A percentile compares a stretch with the other conserved stretches of the same genome.
Conservation (phyloP, 2,797 vertebrate species). For the Semaprochilodus insignis region DNA sequence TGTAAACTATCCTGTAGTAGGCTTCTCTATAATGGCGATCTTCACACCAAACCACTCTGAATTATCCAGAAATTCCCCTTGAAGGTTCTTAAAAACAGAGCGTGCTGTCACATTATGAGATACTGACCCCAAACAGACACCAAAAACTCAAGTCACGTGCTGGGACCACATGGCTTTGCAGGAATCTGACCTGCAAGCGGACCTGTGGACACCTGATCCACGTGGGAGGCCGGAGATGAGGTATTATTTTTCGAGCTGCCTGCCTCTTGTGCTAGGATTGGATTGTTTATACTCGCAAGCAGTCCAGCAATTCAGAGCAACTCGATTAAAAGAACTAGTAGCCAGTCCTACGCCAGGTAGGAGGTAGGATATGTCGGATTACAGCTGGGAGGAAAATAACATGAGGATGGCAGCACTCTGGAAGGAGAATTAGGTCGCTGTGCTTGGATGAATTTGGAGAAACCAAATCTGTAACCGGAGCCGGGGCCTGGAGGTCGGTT, state of each 20-base stretch:
- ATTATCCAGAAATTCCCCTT: neutral
- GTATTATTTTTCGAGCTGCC: neutral
- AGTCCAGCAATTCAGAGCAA: neutral
- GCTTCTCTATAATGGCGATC: too few species aligned
- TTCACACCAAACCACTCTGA: neutral
- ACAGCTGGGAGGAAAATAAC: neutral
- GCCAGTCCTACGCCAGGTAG: neutral
- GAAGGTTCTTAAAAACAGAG: neutral
- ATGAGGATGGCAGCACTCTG: constrained; percentile 30
- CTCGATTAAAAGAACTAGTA: neutral
- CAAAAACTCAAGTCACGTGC: constrained; percentile 57
- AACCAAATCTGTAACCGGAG: constrained; percentile 80
- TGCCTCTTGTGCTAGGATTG: neutral
- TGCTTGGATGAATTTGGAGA: constrained; percentile 65
- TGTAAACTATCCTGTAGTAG: too few species aligned
- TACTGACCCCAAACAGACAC: constrained; percentile 60
- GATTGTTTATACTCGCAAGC: neutral
- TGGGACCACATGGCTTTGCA: constrained; percentile 58
- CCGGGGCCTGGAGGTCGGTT: constrained; percentile 55
- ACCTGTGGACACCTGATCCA: constrained; percentile 74
- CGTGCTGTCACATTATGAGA: neutral
- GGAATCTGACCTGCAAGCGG: constrained; percentile 57
- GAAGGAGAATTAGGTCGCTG: constrained; percentile 62
- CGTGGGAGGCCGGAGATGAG: constrained; percentile 26
- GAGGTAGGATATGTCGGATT: neutral